Percentiles rank a stretch among this genome's conserved stretches.
Conservation (phyloP, 2,113 vertebrate species). For the Platycercus adscitus region DNA sequence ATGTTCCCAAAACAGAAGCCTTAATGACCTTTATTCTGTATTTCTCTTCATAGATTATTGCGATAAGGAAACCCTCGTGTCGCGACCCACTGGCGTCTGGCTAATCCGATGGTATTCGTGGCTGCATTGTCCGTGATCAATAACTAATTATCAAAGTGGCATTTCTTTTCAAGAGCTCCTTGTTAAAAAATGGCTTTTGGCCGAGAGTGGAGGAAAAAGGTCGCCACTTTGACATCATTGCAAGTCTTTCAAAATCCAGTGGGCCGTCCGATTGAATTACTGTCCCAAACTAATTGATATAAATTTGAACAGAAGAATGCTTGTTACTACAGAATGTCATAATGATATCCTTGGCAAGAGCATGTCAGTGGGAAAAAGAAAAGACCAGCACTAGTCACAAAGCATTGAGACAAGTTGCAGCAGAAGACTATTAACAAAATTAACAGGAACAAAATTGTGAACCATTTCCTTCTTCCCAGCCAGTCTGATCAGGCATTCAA, state of each 20-base stretch:
- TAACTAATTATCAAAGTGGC: constrained; percentile 99
- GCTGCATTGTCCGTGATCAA: constrained; percentile 92
- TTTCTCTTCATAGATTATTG: constrained; percentile 72
- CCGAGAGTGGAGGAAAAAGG: constrained; percentile 75
- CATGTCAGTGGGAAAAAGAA: constrained; percentile 62
- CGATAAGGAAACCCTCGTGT: constrained; percentile 85
- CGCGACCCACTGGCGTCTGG: constrained; percentile 87
- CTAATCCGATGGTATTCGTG: constrained; percentile 86
- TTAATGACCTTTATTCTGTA: constrained; percentile 78
- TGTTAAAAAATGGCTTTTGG: constrained; percentile 90
- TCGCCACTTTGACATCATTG: constrained; percentile 85
- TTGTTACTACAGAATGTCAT: constrained; percentile 90
- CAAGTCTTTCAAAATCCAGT: constrained; percentile 88
- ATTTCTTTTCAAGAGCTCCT: constrained; percentile 86
- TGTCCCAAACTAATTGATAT: constrained; percentile 92
- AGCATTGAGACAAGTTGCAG: constrained; percentile 21
- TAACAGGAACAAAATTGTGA: constrained; percentile 14
- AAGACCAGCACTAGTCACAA: constrained; percentile 65
- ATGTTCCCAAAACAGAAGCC: constrained; percentile 76
- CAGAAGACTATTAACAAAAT: constrained; percentile 26
- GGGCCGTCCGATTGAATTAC: constrained; percentile 91
- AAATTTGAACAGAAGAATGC: constrained; percentile 95
- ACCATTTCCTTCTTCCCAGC: background rate
- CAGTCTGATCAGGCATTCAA: background rate
- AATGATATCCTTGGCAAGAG: constrained; percentile 86